These are phyloP conservation scores for Julus scandinavius DNA, from an alignment of 2,888 invertebrate species.

Conservation along the genomic window DNA sequence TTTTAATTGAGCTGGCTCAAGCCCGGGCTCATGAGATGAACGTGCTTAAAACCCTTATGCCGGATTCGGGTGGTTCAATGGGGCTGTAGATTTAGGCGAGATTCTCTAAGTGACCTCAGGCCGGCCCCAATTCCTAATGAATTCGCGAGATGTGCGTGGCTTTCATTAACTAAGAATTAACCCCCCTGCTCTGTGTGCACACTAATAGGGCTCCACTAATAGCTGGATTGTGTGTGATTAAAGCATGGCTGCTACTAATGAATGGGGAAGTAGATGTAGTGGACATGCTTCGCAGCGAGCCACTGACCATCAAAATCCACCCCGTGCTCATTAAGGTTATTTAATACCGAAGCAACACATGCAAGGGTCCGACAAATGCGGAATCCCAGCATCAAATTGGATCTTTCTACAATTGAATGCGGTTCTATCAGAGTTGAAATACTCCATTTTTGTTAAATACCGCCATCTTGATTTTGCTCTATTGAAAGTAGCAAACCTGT, in stretches of 20 bases:
- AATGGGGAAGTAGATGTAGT: conserved; percentile 47
- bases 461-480: neutral
- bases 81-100: neutral
- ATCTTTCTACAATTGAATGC: neutral
- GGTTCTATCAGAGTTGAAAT: neutral
- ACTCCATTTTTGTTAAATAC: no score
- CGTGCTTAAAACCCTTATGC: neutral
- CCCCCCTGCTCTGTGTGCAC: conserved; percentile 40
- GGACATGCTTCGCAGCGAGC: neutral
- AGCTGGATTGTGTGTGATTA: conserved; percentile 53
- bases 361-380: neutral
- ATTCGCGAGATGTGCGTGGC: neutral
- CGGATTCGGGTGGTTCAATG: neutral
- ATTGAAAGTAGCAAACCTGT: no score
- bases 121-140: conserved; percentile 32
- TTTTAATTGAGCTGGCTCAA: conserved; percentile 48
- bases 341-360: neutral
- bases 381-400: neutral
- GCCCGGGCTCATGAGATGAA: neutral
- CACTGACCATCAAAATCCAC: conserved; percentile 7
- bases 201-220: conserved; percentile 52
- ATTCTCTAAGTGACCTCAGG: neutral
- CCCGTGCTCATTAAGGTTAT: neutral
- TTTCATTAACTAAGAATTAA: conserved; percentile 53
- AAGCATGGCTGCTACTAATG: conserved; percentile 50